phyloP scores from a whole-genome alignment of 2,797 vertebrate species.

The Amniataba percoides region DNA sequence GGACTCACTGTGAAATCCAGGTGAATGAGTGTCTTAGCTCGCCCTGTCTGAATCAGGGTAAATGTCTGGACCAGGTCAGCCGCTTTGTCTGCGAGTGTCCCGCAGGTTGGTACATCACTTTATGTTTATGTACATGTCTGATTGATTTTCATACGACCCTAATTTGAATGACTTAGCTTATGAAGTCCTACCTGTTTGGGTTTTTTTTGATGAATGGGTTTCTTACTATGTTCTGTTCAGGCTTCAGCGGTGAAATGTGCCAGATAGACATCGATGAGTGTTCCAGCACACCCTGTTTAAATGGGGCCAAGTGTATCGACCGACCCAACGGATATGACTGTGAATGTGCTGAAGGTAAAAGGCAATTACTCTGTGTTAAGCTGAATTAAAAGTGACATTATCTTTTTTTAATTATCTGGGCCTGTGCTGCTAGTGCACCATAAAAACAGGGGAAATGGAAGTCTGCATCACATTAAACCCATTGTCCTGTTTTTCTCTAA shows the following conservation, averaged over 20 bases:
- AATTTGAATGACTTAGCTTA: neutral
- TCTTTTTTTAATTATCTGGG: neutral
- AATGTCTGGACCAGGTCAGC: conserved; percentile 92
- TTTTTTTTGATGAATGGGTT: neutral
- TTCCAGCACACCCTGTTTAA: conserved; percentile 88
- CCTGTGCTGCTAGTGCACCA: neutral
- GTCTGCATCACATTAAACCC: neutral
- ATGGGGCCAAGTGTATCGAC: conserved; percentile 89
- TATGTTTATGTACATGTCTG: neutral
- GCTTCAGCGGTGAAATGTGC: conserved; percentile 88
- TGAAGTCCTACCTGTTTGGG: neutral
- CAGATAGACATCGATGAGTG: conserved; percentile 89
- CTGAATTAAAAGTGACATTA: neutral
- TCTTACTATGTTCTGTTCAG: conserved; percentile 59
- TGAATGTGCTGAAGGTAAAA: conserved; percentile 88
- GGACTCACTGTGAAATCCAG: conserved; percentile 91
- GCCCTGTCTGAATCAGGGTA: conserved; percentile 94
- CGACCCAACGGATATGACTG: conserved; percentile 88
- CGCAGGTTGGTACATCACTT: conserved; percentile 86
- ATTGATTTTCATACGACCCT: neutral
- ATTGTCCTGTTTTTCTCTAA: neutral
- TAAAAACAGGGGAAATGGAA: neutral
- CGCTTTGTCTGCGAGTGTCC: conserved; percentile 93
- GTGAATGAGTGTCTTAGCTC: conserved; percentile 93
- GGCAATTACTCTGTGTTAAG: neutral